phyloP scores from a whole-genome alignment of 92 coral and sea anemone species.

The Siderastrea radians region DNA sequence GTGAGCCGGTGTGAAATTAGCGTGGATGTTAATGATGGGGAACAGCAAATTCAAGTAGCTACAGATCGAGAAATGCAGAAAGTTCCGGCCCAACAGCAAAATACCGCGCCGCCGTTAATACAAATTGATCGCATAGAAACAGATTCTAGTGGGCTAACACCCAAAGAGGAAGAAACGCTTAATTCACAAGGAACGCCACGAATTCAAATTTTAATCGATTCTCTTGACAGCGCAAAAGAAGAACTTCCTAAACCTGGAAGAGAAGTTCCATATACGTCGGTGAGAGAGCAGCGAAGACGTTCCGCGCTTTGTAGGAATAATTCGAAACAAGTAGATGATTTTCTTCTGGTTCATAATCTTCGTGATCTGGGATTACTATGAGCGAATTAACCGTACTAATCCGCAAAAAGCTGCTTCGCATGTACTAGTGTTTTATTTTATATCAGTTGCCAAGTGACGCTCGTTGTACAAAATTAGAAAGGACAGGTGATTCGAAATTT shows the following conservation, averaged over 20 bases:
- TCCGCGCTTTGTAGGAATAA: conserved; percentile 90
- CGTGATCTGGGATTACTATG: conserved; percentile 85
- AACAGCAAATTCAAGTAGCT: neutral
- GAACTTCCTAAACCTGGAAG: conserved; percentile 64
- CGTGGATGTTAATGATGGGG: conserved; percentile 62
- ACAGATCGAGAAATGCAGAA: conserved; percentile 15
- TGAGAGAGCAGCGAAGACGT: conserved; percentile 87
- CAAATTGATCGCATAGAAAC: conserved; percentile 3
- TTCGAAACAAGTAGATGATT: conserved; percentile 93
- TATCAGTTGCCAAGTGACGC: conserved; percentile 37
- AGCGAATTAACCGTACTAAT: conserved; percentile 21
- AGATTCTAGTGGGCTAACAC: neutral
- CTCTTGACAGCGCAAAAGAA: conserved; percentile 81
- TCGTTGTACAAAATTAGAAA: neutral
- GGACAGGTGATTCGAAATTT: conserved; percentile 33
- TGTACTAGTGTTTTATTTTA: neutral
- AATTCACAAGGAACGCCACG: conserved; percentile 46
- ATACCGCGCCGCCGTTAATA: conserved; percentile 28
- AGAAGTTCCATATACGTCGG: conserved; percentile 81
- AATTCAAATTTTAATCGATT: conserved; percentile 84
- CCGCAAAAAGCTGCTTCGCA: conserved; percentile 14
- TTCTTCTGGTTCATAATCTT: conserved; percentile 86
- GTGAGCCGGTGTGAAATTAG: conserved; percentile 89
- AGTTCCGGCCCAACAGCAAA: conserved; percentile 8
- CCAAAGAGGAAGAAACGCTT: neutral